Percentiles rank a stretch among this genome's conserved stretches.
These are phyloP conservation scores for Euplagia quadripunctaria DNA, from an alignment of 2,888 invertebrate genomes.

Conservation along the genomic window DNA sequence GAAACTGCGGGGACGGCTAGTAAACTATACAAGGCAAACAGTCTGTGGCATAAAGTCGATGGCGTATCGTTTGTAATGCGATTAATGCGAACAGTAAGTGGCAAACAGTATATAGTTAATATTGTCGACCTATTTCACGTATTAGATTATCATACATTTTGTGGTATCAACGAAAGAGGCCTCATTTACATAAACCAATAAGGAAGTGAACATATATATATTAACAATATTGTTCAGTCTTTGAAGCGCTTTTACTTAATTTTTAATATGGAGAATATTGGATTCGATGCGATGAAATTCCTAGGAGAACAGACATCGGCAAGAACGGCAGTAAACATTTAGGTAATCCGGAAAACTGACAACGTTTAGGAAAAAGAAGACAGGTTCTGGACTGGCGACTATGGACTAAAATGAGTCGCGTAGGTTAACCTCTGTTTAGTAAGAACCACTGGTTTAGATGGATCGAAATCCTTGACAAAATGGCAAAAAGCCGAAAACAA, in stretches of 20 bases:
- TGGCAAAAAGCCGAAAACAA: too few species aligned
- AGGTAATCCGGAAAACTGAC: too few species aligned
- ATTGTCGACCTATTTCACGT: constrained; percentile 9
- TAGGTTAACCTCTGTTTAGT: too few species aligned
- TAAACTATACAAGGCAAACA: too few species aligned
- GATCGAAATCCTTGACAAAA: too few species aligned
- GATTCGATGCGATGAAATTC: not conserved
- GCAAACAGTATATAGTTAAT: not conserved
- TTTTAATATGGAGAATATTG: not conserved
- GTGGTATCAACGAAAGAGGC: not conserved
- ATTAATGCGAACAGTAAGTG: not conserved
- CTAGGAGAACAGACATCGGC: not conserved
- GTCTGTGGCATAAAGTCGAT: too few species aligned
- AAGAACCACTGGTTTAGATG: too few species aligned
- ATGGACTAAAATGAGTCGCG: too few species aligned
- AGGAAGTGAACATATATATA: not conserved
- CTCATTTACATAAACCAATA: constrained; percentile 11
- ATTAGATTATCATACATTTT: not conserved
- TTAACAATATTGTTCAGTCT: not conserved
- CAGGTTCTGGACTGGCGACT: too few species aligned
- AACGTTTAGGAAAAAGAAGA: too few species aligned
- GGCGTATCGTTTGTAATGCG: not conserved
- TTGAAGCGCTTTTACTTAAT: not conserved
- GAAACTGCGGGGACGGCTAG: too few species aligned
- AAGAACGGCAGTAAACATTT: not conserved